A percentile compares a stretch with the other conserved stretches of the same genome.
phyloP scores from a whole-genome alignment of 1,140 invertebrate species.

The Sinella curviseta region DNA sequence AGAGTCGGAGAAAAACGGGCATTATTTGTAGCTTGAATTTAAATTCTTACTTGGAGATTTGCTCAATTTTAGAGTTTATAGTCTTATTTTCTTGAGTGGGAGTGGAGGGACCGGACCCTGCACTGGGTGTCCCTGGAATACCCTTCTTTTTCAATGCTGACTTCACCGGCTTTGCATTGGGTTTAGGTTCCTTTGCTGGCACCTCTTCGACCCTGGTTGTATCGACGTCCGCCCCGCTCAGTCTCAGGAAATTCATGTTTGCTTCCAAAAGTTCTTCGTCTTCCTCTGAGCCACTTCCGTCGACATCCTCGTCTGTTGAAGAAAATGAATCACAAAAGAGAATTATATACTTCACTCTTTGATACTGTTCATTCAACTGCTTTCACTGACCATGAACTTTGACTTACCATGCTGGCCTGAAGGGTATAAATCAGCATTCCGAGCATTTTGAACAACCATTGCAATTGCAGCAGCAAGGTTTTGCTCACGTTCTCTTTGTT shows the following conservation, averaged over 20 bases:
- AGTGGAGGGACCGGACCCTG: conserved; percentile 58
- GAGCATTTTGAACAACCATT: conserved; percentile 52
- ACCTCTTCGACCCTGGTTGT: conserved; percentile 83
- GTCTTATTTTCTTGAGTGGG: conserved; percentile 76
- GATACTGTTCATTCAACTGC: too few species aligned
- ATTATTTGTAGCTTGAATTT: conserved; percentile 54
- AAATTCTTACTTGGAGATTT: conserved; percentile 62
- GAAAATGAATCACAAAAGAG: background rate
- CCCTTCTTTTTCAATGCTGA: conserved; percentile 85
- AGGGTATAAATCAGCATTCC: conserved; percentile 57
- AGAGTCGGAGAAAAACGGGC: conserved; percentile 58
- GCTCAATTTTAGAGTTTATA: conserved; percentile 69
- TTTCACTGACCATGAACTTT: background rate
- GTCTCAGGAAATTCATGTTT: conserved; percentile 40
- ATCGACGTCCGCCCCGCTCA: conserved; percentile 56
- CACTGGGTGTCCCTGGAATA: conserved; percentile 58
- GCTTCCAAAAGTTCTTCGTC: conserved; percentile 58
- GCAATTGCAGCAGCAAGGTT: conserved; percentile 50
- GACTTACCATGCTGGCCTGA: conserved; percentile 68
- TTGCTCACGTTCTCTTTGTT: conserved; percentile 47
- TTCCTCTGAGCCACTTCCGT: conserved; percentile 61
- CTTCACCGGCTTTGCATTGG: conserved; percentile 84
- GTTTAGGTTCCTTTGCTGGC: conserved; percentile 74
- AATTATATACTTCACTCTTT: too few species aligned
- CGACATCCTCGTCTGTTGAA: conserved; percentile 58